Evolutionary conservation across 2,888 invertebrate species (phyloP).

Genomic region (Phrixothrix hirtus): DNA sequence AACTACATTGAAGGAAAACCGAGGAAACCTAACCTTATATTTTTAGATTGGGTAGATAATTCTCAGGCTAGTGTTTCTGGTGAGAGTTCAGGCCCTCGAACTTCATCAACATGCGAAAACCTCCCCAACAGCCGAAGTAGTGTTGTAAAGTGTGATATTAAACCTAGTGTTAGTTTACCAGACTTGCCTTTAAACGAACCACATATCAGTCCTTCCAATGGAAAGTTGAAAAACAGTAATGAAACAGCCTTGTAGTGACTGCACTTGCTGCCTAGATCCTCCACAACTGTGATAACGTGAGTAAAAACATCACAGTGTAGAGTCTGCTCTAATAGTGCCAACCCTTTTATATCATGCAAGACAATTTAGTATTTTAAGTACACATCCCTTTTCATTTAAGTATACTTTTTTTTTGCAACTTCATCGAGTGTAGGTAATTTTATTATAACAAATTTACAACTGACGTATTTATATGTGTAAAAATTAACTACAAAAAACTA

Average conservation of each 20-base stretch:
- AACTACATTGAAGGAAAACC: constrained; percentile 64
- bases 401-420: too few species aligned
- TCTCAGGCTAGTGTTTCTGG: constrained; percentile 9
- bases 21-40: constrained; percentile 28
- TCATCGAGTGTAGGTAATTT: too few species aligned
- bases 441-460: too few species aligned
- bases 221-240: constrained; percentile 45
- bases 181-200: constrained; percentile 36
- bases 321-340: constrained; percentile 47
- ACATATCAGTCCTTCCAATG: constrained; percentile 33
- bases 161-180: constrained; percentile 58
- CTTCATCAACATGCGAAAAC: constrained; percentile 16
- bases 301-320: constrained; percentile 47
- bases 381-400: constrained; percentile 1
- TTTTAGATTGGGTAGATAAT: constrained; percentile 37
- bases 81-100: not conserved
- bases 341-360: constrained; percentile 25
- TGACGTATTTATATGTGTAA: too few species aligned
- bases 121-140: constrained; percentile 11
- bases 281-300: constrained; percentile 46
- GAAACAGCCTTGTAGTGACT: constrained; percentile 55
- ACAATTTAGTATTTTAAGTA: constrained; percentile 14
- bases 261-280: constrained; percentile 17
- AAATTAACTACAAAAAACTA: too few species aligned
- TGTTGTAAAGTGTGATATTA: constrained; percentile 39